Percentiles rank a stretch among this genome's conserved stretches.
Evolutionary conservation across 2,888 invertebrate genomes (phyloP).

Genomic region (Apocheima hispidaria): DNA sequence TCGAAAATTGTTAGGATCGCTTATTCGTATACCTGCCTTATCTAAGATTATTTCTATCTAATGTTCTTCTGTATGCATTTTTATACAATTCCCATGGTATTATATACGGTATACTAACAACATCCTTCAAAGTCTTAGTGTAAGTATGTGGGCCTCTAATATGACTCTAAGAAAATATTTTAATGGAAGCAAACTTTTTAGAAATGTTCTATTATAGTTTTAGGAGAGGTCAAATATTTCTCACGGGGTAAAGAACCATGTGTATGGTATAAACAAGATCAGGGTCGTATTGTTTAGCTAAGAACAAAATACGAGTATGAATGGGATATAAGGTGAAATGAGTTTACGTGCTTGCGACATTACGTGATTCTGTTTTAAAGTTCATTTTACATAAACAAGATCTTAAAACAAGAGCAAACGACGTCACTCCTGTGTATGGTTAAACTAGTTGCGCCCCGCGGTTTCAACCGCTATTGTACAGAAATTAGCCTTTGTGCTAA

Average conservation of each 20-base stretch:
- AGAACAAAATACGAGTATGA: background rate
- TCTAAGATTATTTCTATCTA: conserved; percentile 51
- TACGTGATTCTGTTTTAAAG: too few species aligned
- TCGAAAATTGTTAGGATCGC: conserved; percentile 58
- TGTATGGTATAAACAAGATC: conserved; percentile 36
- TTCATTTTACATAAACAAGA: too few species aligned
- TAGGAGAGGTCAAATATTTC: conserved; percentile 38
- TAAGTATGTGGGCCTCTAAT: conserved; percentile 47
- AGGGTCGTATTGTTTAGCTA: conserved; percentile 23
- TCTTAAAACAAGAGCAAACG: too few species aligned
- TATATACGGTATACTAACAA: conserved; percentile 41
- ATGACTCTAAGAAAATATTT: conserved; percentile 35
- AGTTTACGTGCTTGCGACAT: too few species aligned
- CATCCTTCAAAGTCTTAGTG: conserved; percentile 38
- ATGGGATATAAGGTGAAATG: background rate
- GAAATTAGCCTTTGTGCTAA: too few species aligned
- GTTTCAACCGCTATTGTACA: too few species aligned
- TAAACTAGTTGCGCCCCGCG: too few species aligned
- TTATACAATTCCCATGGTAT: conserved; percentile 53
- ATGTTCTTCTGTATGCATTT: conserved; percentile 47
- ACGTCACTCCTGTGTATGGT: too few species aligned
- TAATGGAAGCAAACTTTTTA: conserved; percentile 28
- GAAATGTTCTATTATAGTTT: conserved; percentile 33
- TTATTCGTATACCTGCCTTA: conserved; percentile 57
- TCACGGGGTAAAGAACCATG: conserved; percentile 28